Evolutionary conservation across 2,113 vertebrate genomes (phyloP), one percentile per base, ranked within the genome.

Genomic region (Sander lucioperca): DNA sequence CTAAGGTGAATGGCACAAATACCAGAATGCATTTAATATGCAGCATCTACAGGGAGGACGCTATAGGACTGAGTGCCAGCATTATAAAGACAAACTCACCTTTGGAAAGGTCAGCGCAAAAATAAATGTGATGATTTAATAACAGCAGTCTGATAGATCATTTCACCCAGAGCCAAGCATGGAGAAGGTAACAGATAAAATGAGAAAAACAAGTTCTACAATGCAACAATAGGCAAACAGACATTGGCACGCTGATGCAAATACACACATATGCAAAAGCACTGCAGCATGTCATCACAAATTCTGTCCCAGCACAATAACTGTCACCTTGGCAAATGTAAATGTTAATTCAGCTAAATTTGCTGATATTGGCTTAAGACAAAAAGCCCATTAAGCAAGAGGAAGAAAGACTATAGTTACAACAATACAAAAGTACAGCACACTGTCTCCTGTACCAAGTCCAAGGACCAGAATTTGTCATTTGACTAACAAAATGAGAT

Each of bases 91-190:
- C 23, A 11, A 58, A 63, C 27, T 73, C 53, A 61, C 80, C 67
- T 75, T 57, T 71, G 1, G 21, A 82, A 71, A 86, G 84, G 74
- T 83, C 73, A 72, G 13, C 6, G 18, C 47, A n/a, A 56, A 87
- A 88, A 74, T 74, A 74, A 79, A 85, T 23, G 56, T 13, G 39
- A 63, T 3, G 45, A 72, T 27, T 71, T 53, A 85, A 83, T 76
- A 81, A 75, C 57, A 66, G 25, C 48, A 45, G 13, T 11, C n/a
- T 47, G 33, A 16, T 36, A 72, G 75, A 75, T 82, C 43, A 33
- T 84, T 77, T 86, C 76, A 72, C 64, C 64, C 33, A n/a, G 43
- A 79, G 68, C 4, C 6, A 36, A 80, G 30, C 72, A 14, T 2
- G 21, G 36, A 63, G 13, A 19, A 43, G 48, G 33, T 48, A 66